Percentiles rank a stretch among this genome's conserved stretches.
These are phyloP conservation scores for Gallinago nigripennis DNA, from an alignment of 2,797 vertebrate species.

Conservation along the genomic window DNA sequence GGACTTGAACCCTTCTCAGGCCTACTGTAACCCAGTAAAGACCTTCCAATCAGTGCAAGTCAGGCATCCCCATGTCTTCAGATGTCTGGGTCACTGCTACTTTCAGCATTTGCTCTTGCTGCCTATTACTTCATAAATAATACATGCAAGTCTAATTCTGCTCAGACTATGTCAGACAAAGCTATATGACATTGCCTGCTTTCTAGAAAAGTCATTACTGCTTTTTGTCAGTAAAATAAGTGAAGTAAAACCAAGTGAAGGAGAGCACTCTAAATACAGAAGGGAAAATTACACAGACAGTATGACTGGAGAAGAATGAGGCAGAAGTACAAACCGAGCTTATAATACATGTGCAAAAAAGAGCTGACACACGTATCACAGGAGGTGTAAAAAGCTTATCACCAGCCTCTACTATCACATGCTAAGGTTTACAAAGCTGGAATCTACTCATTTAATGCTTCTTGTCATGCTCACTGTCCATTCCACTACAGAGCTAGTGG, in stretches of 20 bases:
- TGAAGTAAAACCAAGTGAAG: neutral
- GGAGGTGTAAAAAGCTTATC: neutral
- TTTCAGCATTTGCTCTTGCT: neutral
- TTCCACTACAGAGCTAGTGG: accelerated
- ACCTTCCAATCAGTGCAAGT: neutral
- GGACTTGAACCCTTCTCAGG: neutral
- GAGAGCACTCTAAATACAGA: neutral
- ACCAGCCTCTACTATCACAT: neutral
- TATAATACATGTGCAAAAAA: neutral
- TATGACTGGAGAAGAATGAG: neutral
- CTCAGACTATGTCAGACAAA: neutral
- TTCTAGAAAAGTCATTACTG: neutral
- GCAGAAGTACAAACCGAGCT: neutral
- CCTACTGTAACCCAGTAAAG: neutral
- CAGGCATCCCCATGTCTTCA: neutral
- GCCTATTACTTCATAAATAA: neutral
- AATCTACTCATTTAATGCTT: neutral
- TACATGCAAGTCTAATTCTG: neutral
- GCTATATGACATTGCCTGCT: neutral
- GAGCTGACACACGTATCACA: neutral
- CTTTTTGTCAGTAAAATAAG: neutral
- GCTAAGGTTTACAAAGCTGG: neutral
- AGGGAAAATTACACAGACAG: neutral
- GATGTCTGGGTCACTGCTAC: neutral
- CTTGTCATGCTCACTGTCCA: neutral